These are phyloP conservation scores for Saguinus imperator DNA, from an alignment of 2,113 vertebrate species.

Conservation along the genomic window DNA sequence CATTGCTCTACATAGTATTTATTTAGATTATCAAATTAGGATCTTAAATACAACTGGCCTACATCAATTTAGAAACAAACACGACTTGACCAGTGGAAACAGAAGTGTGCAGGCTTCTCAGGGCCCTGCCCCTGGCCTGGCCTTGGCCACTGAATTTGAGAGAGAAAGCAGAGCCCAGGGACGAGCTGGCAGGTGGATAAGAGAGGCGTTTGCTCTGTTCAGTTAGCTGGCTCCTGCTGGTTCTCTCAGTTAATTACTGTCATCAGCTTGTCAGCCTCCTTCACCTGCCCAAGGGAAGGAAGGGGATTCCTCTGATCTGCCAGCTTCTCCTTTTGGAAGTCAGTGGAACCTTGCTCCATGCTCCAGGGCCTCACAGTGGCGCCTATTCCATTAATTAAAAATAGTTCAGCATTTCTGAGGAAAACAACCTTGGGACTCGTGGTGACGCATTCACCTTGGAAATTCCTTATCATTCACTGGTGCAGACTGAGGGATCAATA, in stretches of 20 bases:
- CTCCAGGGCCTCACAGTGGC: neutral
- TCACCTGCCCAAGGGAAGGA: conserved; percentile 18
- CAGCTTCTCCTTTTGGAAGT: conserved; percentile 38
- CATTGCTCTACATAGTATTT: neutral
- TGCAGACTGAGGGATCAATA: neutral
- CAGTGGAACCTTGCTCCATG: neutral
- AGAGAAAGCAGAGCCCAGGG: neutral
- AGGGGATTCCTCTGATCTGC: neutral
- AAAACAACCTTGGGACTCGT: rapidly evolving
- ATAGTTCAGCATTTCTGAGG: neutral
- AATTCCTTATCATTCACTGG: neutral
- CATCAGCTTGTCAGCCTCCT: neutral
- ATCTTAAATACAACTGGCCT: neutral
- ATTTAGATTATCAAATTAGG: neutral
- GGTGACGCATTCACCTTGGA: neutral
- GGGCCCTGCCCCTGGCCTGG: neutral
- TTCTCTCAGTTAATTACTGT: conserved; percentile 36
- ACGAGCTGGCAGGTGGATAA: neutral
- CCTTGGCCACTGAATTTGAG: neutral
- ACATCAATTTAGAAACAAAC: neutral
- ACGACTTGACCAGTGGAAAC: neutral
- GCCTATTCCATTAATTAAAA: conserved; percentile 59
- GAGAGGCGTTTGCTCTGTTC: neutral
- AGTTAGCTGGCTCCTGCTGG: neutral
- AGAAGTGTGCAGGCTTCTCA: rapidly evolving